A percentile compares a stretch with the other conserved stretches of the same genome.
These are phyloP conservation scores for Chionodraco myersi DNA, from an alignment of 2,113 vertebrate genomes.

Conservation along the genomic window DNA sequence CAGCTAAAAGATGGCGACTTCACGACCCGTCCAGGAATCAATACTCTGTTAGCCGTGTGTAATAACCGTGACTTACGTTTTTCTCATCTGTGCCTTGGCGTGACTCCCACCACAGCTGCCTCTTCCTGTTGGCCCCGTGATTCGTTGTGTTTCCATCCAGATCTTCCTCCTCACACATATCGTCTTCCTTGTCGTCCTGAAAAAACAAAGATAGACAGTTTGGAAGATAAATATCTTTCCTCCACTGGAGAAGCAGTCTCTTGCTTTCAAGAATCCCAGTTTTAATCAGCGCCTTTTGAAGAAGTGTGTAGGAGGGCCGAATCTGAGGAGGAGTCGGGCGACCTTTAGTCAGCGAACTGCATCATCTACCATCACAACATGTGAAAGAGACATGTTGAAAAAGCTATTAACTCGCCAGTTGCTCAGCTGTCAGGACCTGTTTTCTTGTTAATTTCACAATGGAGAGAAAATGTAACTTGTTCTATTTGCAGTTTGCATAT, in stretches of 20 bases:
- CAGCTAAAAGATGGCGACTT: not conserved
- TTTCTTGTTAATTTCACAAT: not conserved
- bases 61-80: constrained; percentile 85
- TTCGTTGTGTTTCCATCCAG: constrained; percentile 76
- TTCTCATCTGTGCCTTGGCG: constrained; percentile 92
- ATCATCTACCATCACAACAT: not conserved
- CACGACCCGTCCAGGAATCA: constrained; percentile 9
- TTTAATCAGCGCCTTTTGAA: not conserved
- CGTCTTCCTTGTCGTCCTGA: constrained; percentile 80
- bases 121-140: constrained; percentile 87
- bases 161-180: constrained; percentile 85
- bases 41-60: not conserved
- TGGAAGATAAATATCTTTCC: constrained; percentile 6
- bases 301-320: not conserved
- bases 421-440: not conserved
- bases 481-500: not conserved
- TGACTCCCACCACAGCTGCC: constrained; percentile 91
- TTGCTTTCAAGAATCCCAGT: not conserved
- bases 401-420: not conserved
- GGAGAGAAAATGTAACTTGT: not conserved
- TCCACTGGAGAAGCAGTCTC: not conserved
- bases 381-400: not conserved
- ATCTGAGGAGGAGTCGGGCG: constrained; percentile 6
- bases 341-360: not conserved
- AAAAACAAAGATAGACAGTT: constrained; percentile 58